Percentiles rank a stretch among this genome's conserved stretches.
Evolutionary conservation across 2,888 invertebrate genomes (phyloP).

Genomic region (Dasypolia templi): DNA sequence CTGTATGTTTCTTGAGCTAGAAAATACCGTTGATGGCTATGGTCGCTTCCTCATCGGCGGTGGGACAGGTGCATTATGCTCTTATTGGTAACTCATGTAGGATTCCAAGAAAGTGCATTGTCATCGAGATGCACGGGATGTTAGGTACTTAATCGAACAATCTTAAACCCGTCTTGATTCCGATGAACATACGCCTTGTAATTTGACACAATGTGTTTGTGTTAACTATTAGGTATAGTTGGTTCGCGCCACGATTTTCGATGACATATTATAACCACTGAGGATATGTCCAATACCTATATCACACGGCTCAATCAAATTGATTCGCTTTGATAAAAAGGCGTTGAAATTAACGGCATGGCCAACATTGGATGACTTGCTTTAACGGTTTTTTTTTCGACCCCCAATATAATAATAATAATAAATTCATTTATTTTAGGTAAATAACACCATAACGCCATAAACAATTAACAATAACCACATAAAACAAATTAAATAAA

Average conservation of each 20-base stretch:
- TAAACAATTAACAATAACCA: too few species aligned
- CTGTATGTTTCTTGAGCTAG: background rate
- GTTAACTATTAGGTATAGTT: background rate
- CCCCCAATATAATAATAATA: background rate
- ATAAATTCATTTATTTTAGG: too few species aligned
- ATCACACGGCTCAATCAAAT: constrained; percentile 5
- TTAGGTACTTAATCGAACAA: constrained; percentile 28
- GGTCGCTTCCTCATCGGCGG: background rate
- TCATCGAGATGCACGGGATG: constrained; percentile 15
- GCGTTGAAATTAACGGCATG: background rate
- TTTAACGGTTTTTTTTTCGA: background rate
- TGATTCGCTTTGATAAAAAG: background rate
- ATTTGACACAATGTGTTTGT: constrained; percentile 7
- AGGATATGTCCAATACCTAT: background rate
- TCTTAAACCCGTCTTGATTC: constrained; percentile 26
- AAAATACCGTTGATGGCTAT: background rate
- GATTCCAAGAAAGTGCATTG: constrained; percentile 16
- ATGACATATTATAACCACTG: background rate
- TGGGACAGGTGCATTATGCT: background rate
- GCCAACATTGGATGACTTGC: background rate
- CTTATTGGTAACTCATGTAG: constrained; percentile 5
- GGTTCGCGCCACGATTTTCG: background rate
- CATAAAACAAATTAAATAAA: too few species aligned
- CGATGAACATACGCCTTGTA: constrained; percentile 1
- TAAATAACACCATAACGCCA: too few species aligned